Percentiles rank a stretch among this genome's conserved stretches.
Evolutionary conservation across 2,797 vertebrate genomes (phyloP).

Genomic region (Smutsia gigantea): DNA sequence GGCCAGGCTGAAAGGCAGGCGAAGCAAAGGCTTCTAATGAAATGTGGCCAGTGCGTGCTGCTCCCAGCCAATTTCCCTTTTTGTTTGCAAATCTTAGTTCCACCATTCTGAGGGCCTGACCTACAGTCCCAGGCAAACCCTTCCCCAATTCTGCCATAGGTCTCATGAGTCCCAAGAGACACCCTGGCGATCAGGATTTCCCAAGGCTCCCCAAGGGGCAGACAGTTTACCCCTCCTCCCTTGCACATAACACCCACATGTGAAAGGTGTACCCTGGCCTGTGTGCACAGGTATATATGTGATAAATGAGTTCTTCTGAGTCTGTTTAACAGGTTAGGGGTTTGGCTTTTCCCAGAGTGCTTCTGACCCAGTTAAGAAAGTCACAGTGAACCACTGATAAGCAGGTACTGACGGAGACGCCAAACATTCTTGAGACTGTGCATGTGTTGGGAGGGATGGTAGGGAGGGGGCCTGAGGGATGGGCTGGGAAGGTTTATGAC

Average conservation of each 20-base stretch:
- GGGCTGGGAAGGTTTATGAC: background rate
- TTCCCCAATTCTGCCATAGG: background rate
- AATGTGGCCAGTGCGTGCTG: fast-evolving
- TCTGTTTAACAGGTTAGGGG: background rate
- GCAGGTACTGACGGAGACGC: fast-evolving
- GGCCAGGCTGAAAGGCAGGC: no score
- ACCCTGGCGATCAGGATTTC: no score
- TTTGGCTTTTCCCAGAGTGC: background rate
- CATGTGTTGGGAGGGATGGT: background rate
- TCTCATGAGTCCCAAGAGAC: background rate
- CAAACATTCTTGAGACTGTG: background rate
- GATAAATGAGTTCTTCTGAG: background rate
- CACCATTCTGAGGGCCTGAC: background rate
- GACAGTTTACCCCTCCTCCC: background rate
- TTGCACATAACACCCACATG: background rate
- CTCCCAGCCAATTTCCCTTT: background rate
- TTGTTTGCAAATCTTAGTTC: background rate
- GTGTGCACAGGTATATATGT: background rate
- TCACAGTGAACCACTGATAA: background rate
- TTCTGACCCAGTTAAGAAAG: background rate
- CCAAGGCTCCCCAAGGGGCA: background rate
- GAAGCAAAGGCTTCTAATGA: background rate
- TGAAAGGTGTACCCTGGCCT: background rate
- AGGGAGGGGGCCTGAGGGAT: fast-evolving
- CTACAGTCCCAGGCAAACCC: background rate